phyloP scores from a whole-genome alignment of 2,888 invertebrate species.

The Pachymerium ferrugineum region DNA sequence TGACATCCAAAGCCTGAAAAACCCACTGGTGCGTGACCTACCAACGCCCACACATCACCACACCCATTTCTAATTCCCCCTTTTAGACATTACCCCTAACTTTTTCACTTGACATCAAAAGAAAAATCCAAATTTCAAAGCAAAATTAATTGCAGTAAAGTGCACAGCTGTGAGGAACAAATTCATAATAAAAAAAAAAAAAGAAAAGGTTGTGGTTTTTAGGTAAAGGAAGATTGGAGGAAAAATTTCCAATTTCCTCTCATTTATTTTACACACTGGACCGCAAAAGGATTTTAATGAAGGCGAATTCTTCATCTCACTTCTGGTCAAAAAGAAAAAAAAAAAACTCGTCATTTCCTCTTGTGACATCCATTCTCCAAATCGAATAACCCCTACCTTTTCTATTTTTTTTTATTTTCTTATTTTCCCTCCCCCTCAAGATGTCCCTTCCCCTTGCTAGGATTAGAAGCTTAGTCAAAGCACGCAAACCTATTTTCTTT shows the following conservation, averaged over 20 bases:
- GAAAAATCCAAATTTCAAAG: background rate
- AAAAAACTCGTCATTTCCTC: too few species aligned
- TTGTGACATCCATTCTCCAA: background rate
- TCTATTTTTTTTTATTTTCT: background rate
- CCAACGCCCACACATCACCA: slow-evolving; percentile 9
- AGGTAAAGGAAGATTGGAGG: too few species aligned
- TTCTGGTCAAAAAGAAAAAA: too few species aligned
- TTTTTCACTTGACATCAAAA: background rate
- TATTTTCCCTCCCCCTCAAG: background rate
- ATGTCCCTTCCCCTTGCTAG: background rate
- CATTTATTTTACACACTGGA: slow-evolving; percentile 2
- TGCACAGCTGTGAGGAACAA: background rate
- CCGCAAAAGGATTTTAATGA: background rate
- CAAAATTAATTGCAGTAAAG: slow-evolving; percentile 7
- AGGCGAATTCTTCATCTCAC: background rate
- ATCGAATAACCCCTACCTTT: slow-evolving; percentile 3
- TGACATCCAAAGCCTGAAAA: background rate
- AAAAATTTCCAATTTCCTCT: background rate
- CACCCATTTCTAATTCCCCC: background rate
- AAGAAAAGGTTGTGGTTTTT: too few species aligned
- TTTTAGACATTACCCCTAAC: background rate
- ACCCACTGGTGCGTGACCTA: background rate
- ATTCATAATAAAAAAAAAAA: too few species aligned
- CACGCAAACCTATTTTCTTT: slow-evolving; percentile 13
- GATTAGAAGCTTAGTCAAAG: slow-evolving; percentile 13